Evolutionary conservation across 2,797 vertebrate genomes (phyloP).

Genomic region (Buceros bicornis): DNA sequence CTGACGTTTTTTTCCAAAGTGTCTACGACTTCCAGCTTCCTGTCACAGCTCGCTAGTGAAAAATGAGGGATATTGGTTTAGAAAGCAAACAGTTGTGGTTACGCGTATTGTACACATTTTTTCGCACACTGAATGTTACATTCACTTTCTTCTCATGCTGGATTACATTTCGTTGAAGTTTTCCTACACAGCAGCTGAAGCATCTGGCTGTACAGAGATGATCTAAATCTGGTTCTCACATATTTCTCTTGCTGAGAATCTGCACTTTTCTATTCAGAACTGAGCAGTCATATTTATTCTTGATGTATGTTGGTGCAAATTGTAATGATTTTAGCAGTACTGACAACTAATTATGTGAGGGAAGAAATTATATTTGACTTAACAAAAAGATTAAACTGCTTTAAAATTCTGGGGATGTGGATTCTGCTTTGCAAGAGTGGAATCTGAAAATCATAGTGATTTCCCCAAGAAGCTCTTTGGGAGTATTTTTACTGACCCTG

Average conservation of each 20-base stretch:
- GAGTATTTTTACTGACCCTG: neutral
- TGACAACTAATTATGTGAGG: slow-evolving; percentile 3
- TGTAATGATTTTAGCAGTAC: neutral
- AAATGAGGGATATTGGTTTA: slow-evolving; percentile 38
- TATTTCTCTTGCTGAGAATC: neutral
- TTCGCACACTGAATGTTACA: neutral
- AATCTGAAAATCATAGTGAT: slow-evolving; percentile 4
- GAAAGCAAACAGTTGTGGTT: slow-evolving; percentile 1
- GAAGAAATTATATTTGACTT: neutral
- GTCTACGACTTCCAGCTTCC: slow-evolving; percentile 53
- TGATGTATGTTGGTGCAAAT: slow-evolving; percentile 8
- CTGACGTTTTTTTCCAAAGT: slow-evolving; percentile 58
- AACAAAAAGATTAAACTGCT: slow-evolving; percentile 5
- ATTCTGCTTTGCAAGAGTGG: neutral
- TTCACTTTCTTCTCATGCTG: neutral
- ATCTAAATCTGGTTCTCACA: neutral
- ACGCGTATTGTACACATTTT: neutral
- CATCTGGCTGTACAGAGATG: neutral
- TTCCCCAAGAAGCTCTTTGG: neutral
- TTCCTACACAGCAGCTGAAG: neutral
- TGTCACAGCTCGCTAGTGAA: slow-evolving; percentile 31
- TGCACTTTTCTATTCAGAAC: neutral
- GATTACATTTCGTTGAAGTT: neutral
- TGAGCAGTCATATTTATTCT: neutral
- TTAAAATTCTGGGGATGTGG: neutral